Percentiles rank a stretch among this genome's conserved stretches.
These are phyloP conservation scores for Styela clava DNA, from an alignment of 23 tunicate species.

Conservation along the genomic window DNA sequence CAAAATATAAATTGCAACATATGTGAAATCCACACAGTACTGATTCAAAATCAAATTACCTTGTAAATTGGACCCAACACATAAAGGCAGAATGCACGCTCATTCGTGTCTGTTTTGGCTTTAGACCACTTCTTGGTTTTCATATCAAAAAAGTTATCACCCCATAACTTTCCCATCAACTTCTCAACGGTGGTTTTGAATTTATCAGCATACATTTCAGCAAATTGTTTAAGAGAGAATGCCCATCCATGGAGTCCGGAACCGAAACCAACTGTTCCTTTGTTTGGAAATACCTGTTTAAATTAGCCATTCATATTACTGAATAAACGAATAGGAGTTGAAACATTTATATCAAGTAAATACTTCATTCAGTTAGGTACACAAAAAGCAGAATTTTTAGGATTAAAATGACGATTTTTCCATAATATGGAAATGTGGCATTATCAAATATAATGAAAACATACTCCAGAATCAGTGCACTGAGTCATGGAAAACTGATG, in stretches of 20 bases:
- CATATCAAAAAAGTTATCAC: conserved; percentile 75
- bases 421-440: no score
- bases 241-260: conserved; percentile 99
- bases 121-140: conserved; percentile 91
- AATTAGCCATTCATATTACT: neutral
- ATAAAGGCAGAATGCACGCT: conserved; percentile 62
- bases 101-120: conserved; percentile 24
- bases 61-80: conserved; percentile 84
- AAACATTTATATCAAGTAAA: no score
- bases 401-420: no score
- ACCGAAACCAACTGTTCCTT: conserved; percentile 97
- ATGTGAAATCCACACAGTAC: no score
- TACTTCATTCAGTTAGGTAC: no score
- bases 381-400: no score
- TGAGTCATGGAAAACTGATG: no score
- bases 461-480: no score
- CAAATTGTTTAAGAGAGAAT: conserved; percentile 93
- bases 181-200: conserved; percentile 63
- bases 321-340: no score
- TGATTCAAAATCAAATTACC: no score
- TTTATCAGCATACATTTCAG: conserved; percentile 89
- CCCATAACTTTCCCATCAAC: conserved; percentile 89
- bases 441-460: no score
- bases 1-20: no score
- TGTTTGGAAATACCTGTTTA: conserved; percentile 65